Base-by-base conservation (phyloP, 1,140 invertebrate genomes). In the Stegodyphus dumicola region DNA sequence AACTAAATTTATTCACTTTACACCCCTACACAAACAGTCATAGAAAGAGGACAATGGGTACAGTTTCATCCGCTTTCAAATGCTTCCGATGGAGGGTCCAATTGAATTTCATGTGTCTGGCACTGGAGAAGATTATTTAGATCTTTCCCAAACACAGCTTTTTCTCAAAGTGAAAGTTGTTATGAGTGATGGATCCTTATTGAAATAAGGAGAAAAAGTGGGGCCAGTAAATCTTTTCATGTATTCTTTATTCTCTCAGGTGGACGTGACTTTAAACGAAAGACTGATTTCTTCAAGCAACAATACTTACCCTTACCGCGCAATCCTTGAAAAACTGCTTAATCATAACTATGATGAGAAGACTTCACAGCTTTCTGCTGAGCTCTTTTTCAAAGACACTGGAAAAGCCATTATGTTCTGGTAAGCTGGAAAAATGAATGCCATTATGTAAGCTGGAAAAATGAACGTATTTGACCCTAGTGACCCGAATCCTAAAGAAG, bases 121-220 rank as follows among this genome's bases (percentile, higher is more conserved):
- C 7, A 65, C 7, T n/a, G 56, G 56, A 33, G 76, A 77, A 13
- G 60, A 66, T 65, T 77, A 77, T 66, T 15, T 77, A 6, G 64
- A 77, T 51, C 48, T 64, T 3, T 64, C 64, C 5, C 5, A 64
- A 77, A 53, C 64, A 3, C 7, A 7, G 18, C 7, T 77, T 13
- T 51, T 33, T 13, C n/a, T 77, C n/a, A n/a, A n/a, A n/a, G n/a
- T n/a, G n/a, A n/a, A 66, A 49, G 65, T 77, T 65, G n/a, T 77
- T n/a, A 66, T 49, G 13, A 17, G 7, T 66, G 56, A 77, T 77
- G 10, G 73, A 52, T n/a, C 13, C 17, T 11, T 52, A 54, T 9
- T 75, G 18, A 56, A 51, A 9, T 0, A 11, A 1, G 54, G 7
- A n/a, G 17, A 56, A 54, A 75, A 56, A 17, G 17, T 75, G 7